These are phyloP conservation scores for Siniperca scherzeri DNA, from an alignment of 2,797 vertebrate genomes.

Conservation along the genomic window DNA sequence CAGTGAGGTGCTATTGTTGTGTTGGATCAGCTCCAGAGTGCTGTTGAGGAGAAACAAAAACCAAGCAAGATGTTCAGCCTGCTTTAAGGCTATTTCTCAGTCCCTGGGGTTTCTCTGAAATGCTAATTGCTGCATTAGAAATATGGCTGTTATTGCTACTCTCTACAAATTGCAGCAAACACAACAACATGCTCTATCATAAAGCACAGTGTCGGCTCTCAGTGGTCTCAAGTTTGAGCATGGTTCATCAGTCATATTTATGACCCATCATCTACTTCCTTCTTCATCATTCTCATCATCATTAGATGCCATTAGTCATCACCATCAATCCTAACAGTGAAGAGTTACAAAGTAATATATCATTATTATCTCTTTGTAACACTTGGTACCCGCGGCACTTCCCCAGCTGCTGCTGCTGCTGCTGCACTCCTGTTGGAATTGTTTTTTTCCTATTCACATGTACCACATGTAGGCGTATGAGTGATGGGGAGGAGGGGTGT, in stretches of 20 bases:
- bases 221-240: conserved; percentile 63
- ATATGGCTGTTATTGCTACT: conserved; percentile 72
- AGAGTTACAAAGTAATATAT: conserved; percentile 78
- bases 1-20: conserved; percentile 68
- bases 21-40: conserved; percentile 63
- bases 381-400: conserved; percentile 61
- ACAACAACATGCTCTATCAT: conserved; percentile 76
- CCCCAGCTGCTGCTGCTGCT: conserved; percentile 50
- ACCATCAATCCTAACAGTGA: conserved; percentile 74
- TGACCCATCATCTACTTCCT: conserved; percentile 79
- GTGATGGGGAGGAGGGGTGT: not conserved
- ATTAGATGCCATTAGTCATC: conserved; percentile 83
- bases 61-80: conserved; percentile 71
- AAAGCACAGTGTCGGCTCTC: conserved; percentile 65
- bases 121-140: conserved; percentile 82
- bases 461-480: conserved; percentile 32
- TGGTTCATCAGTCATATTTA: conserved; percentile 82
- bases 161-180: conserved; percentile 80
- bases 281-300: conserved; percentile 84
- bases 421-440: conserved; percentile 24
- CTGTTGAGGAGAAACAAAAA: conserved; percentile 70
- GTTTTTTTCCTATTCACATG: conserved; percentile 20
- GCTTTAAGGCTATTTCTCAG: conserved; percentile 75
- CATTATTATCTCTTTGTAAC: conserved; percentile 82
- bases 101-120: conserved; percentile 71